Conservation (phyloP, 1,140 invertebrate genomes). For the Drosophila sechellia region DNA sequence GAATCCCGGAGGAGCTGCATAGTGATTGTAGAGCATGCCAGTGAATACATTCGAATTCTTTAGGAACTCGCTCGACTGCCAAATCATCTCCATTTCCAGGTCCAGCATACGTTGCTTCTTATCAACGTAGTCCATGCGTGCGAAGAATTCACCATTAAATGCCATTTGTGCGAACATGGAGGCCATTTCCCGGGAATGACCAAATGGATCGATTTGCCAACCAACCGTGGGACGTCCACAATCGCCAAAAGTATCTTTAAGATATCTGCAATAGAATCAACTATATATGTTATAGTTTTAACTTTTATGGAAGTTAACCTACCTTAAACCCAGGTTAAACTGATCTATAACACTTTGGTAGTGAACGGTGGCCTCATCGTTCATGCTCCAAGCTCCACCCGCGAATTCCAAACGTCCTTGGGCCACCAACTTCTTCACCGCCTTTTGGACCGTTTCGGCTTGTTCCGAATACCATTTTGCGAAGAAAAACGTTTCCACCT, state of each 20-base stretch:
- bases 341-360: slow-evolving; percentile 98
- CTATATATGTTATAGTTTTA: too few relatives aligned
- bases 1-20: slow-evolving; percentile 93
- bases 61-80: slow-evolving; percentile 87
- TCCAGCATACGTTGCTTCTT: slow-evolving; percentile 87
- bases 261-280: slow-evolving; percentile 82
- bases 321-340: slow-evolving; percentile 92
- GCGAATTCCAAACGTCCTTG: slow-evolving; percentile 95
- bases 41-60: slow-evolving; percentile 89
- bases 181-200: slow-evolving; percentile 94
- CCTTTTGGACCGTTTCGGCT: slow-evolving; percentile 86
- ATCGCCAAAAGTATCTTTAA: slow-evolving; percentile 93
- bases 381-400: slow-evolving; percentile 95
- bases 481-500: slow-evolving; percentile 95
- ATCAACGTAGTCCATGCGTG: slow-evolving; percentile 95
- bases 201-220: slow-evolving; percentile 98
- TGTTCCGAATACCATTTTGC: slow-evolving; percentile 96
- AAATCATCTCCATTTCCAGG: slow-evolving; percentile 85
- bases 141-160: slow-evolving; percentile 95
- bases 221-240: slow-evolving; percentile 92
- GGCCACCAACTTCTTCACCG: slow-evolving; percentile 87
- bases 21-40: slow-evolving; percentile 90
- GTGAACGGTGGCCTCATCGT: slow-evolving; percentile 96
- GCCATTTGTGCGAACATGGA: slow-evolving; percentile 93
- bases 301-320: too few relatives aligned